phyloP scores from a whole-genome alignment of 2,888 invertebrate species.

The Drosophila colorata region DNA sequence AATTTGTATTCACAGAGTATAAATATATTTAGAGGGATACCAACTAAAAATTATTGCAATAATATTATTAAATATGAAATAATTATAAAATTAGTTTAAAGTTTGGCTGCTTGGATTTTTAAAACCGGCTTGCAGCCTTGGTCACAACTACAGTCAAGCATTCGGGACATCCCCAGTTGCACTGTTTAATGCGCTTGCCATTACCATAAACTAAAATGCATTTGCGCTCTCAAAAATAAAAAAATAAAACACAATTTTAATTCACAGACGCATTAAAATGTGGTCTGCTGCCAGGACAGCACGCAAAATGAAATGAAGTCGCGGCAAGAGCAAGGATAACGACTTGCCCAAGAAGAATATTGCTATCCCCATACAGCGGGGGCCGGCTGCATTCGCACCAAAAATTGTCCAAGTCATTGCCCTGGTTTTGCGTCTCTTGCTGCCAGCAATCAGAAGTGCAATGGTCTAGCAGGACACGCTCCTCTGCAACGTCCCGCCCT shows the following conservation, averaged over 20 bases:
- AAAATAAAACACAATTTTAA: conserved; percentile 5
- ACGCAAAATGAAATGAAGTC: conserved; percentile 1
- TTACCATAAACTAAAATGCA: conserved; percentile 19
- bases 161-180: not conserved
- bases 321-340: not conserved
- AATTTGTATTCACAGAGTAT: too few species aligned
- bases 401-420: conserved; percentile 26
- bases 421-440: conserved; percentile 9
- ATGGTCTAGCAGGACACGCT: not conserved
- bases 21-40: too few species aligned
- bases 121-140: too few species aligned
- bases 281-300: not conserved
- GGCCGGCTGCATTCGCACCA: conserved; percentile 25
- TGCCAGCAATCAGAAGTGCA: conserved; percentile 19
- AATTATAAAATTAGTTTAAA: too few species aligned
- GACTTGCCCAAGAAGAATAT: conserved; percentile 20
- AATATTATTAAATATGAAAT: too few species aligned
- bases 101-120: too few species aligned
- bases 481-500: not conserved
- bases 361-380: not conserved
- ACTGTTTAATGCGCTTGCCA: conserved; percentile 1
- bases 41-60: too few species aligned
- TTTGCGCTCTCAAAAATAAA: not conserved
- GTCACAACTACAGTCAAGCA: conserved; percentile 3
- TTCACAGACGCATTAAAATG: conserved; percentile 1